These are phyloP conservation scores for Cherax quadricarinatus DNA, from an alignment of 1,140 invertebrate species.

Conservation along the genomic window DNA sequence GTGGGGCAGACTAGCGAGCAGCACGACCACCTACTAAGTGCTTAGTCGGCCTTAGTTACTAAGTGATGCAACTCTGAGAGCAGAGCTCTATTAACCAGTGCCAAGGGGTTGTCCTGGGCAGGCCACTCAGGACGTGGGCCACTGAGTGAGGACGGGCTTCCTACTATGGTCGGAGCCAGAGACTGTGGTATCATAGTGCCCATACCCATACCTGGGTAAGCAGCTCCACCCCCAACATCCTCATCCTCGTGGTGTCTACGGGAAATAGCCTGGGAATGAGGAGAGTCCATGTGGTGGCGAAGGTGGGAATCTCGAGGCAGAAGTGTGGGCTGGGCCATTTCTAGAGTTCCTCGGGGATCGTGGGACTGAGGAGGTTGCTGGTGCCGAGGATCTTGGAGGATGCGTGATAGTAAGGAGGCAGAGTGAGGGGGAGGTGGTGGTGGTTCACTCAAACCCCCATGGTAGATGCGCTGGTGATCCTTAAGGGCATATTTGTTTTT, in stretches of 20 bases:
- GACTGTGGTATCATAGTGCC: conserved; percentile 63
- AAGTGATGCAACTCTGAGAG: conserved; percentile 69
- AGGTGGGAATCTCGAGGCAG: conserved; percentile 50
- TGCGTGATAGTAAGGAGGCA: conserved; percentile 69
- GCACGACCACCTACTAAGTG: neutral
- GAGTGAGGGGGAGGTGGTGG: conserved; percentile 69
- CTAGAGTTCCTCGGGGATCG: conserved; percentile 35
- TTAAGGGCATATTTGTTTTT: conserved; percentile 73
- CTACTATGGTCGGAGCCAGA: conserved; percentile 57
- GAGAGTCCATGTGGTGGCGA: conserved; percentile 51
- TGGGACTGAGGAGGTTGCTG: conserved; percentile 57
- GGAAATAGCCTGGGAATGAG: conserved; percentile 20
- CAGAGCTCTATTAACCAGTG: conserved; percentile 60
- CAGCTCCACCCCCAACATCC: conserved; percentile 46
- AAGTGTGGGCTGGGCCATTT: conserved; percentile 43
- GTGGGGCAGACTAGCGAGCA: conserved; percentile 9
- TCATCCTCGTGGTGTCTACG: conserved; percentile 66
- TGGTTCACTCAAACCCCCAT: conserved; percentile 72
- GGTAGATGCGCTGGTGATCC: conserved; percentile 73
- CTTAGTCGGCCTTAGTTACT: conserved; percentile 70
- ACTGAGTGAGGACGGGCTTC: conserved; percentile 43
- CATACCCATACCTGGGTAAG: conserved; percentile 68
- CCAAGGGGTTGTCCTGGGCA: conserved; percentile 64
- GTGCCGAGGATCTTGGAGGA: conserved; percentile 71
- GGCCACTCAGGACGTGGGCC: conserved; percentile 61